Base-by-base conservation (phyloP, 2,888 invertebrate species). In the Sinelater perroti region DNA sequence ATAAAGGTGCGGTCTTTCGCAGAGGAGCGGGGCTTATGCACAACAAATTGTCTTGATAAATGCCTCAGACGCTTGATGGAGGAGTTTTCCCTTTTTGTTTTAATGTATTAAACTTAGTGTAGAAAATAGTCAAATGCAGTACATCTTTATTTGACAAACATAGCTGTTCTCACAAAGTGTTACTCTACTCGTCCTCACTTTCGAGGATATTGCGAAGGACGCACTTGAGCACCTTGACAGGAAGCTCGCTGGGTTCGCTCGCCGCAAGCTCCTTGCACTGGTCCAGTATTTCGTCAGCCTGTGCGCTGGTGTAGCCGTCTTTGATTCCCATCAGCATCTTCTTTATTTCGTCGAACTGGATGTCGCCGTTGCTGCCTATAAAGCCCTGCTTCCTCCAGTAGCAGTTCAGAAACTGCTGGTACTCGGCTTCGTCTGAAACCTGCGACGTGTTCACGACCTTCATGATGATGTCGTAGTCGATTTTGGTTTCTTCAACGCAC, bases 351-450 rank as follows among this genome's bases (percentile, higher is more conserved):
- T 69, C 61, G 36, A 67, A 71, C 16, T 68, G 30, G 40, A 74
- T 71, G 35, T 64, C 56, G 3, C 75, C 75, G 20, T 70, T 65
- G 13, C 65, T 60, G 8, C 63, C 63, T 56, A 68, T 66, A 51
- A 66, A 73, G 1, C 71, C 71, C 50, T 74, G 72, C 49, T 72
- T 71, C 40, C 70, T 72, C 53, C 73, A 73, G 36, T 70, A 72
- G 52, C 75, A 75, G 3, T 66, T 61, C 21, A 75, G 50, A 52
- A 70, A 75, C 8, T 70, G 50, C 36, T 66, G 67, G 51, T 72
- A 72, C 57, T 70, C 67, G 1, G n/a, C 5, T 31, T 70, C 57
- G 20, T 64, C 45, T 7, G 63, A 58, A 14, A 67, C 57, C 8
- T 57, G 17, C 50, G 55, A 38, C 2, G 67, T 62, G 17, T 46